Evolutionary conservation across 2,113 vertebrate genomes (phyloP), one percentile per base, ranked within the genome.

Genomic region (Megalops atlanticus): DNA sequence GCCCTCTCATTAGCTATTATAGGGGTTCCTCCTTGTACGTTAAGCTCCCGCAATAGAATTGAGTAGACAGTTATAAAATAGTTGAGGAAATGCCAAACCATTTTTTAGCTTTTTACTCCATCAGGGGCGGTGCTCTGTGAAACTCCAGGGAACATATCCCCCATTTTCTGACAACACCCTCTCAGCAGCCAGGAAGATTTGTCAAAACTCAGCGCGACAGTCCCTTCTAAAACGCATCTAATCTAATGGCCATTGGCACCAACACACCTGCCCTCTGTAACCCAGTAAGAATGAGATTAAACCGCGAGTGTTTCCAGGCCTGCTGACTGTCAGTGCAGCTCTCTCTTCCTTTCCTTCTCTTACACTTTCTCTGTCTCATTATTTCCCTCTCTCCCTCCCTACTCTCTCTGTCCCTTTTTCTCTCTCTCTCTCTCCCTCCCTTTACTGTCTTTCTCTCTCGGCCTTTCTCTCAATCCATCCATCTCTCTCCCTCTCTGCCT

Each of bases 281-380:
- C 58, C 58, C 58, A 64, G 58, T 87, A 88, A 72, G 87, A 85
- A 87, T 86, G 84, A 80, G 85, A 90, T 90, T 89, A 89, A 90
- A 89, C 79, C 80, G 83, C 87, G 79, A 38, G 88, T 89, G 85
- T 82, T 87, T 80, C 86, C 80, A 68, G 0, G 14, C 84, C 77
- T 81, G 86, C 80, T 79, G 79, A 77, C 83, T 83, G 88, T 64
- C 58, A 64, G 58, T 11, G 31, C 4, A 31, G 58, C 69, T 71
- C 35, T 71, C 69, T 36, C 69, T 69, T 10, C 15, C 6, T 69
- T 8, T 8, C 31, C 27, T 27, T 69, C 27, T 35, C 64, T 69
- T 27, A 3, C 49, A 4, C 49, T 54, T 3, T 24, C 49, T 11
- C 49, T 52, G 3, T 69, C 6, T 69, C 64, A 27, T n/a, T 15